These are phyloP conservation scores for Pituophis catenifer DNA, from an alignment of 2,113 vertebrate genomes.

Conservation along the genomic window DNA sequence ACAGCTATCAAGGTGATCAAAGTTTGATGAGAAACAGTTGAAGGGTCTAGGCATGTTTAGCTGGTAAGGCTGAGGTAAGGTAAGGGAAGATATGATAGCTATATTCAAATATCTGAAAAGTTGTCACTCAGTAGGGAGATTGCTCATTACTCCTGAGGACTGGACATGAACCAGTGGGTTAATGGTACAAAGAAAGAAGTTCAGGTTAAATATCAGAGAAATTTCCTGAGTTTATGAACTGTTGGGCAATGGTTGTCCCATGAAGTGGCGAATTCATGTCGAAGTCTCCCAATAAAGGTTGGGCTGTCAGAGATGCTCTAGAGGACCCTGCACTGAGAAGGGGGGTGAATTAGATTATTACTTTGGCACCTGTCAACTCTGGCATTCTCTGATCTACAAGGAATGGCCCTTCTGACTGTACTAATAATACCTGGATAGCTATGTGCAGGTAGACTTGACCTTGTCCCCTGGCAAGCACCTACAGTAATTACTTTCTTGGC, in stretches of 20 bases:
- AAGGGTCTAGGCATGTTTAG: not conserved
- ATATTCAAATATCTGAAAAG: not conserved
- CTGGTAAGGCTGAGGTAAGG: not conserved
- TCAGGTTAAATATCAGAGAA: not conserved
- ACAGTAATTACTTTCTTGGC: not conserved
- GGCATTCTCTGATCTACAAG: not conserved
- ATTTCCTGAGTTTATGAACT: not conserved
- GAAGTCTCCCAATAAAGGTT: not conserved
- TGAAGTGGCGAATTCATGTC: not conserved
- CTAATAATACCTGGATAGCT: not conserved
- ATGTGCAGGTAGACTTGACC: not conserved
- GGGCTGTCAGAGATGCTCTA: not conserved
- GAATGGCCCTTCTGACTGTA: not conserved
- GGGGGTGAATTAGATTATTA: not conserved
- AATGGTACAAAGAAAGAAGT: not conserved
- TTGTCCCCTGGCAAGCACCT: not conserved
- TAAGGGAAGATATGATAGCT: not conserved
- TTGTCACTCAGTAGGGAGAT: not conserved
- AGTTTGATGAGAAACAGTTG: not conserved
- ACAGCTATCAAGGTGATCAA: not conserved
- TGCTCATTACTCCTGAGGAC: not conserved
- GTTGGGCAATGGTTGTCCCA: not conserved
- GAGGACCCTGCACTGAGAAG: not conserved
- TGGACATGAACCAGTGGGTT: not conserved
- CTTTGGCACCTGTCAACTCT: not conserved